Evolutionary conservation across 2,888 invertebrate species (phyloP), one percentile per base, ranked within the genome.

Genomic region (Quadriops clusia): DNA sequence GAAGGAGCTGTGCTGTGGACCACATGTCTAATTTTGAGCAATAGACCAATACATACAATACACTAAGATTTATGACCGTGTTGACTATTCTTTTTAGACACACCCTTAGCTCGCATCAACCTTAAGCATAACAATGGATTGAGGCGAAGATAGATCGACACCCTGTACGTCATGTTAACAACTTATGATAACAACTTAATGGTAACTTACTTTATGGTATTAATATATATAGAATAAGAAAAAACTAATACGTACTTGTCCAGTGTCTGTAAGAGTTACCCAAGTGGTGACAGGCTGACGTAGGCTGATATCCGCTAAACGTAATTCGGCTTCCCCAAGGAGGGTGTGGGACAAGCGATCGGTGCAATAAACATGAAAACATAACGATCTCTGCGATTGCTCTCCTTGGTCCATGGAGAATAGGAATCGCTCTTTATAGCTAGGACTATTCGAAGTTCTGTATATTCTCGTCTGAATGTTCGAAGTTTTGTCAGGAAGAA

Each of bases 341-440:
- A 77, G 55, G 1, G 74, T 73, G 49, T 74, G 74, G 29, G 72
- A 68, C 32, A 64, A 67, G 38, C 74, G 70, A 49, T 75, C 74
- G 15, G 67, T 68, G 42, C 71, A 68, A 50, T 75, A 79, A 30
- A 80, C 65, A 50, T 79, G 77, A 54, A 81, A 77, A 54, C 72
- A 70, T 8, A 81, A 57, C 1, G 72, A 67, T 40, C 74, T 63
- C 22, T 66, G 63, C 11, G 65, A 61, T 28, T 74, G 63, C 37
- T 75, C 73, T 22, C 67, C 63, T 21, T 69, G 62, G 38, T 72
- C 74, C 41, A 80, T 58, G 37, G 65, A 62, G 41, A 72, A 83
- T 40, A 77, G 64, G 53, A 84, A 82, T 35, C 78, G 71, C 52
- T 85, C 84, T 49, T 83, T 81, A 56, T 77, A 85, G 36, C 76